Percentiles rank a stretch among this genome's conserved stretches.
These are phyloP conservation scores for Vespertilio murinus DNA, from an alignment of 2,797 vertebrate genomes.

Conservation along the genomic window DNA sequence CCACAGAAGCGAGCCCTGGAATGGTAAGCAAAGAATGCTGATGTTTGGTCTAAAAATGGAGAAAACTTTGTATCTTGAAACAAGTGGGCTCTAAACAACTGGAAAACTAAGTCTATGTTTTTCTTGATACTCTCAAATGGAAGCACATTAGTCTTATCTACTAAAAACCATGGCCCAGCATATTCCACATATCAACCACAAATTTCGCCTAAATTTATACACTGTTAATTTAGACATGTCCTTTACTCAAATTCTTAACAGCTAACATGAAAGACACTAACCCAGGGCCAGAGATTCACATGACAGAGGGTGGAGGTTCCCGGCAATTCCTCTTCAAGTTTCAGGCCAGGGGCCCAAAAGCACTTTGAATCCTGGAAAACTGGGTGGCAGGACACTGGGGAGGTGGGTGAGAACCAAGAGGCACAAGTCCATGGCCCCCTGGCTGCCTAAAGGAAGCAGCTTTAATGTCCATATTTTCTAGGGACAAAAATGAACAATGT, in stretches of 20 bases:
- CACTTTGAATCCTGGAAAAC: background rate
- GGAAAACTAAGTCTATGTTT: background rate
- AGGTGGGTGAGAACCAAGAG: background rate
- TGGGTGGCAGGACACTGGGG: background rate
- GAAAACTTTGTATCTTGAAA: constrained; percentile 1
- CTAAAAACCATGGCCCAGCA: background rate
- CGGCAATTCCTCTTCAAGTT: background rate
- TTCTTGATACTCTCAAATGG: background rate
- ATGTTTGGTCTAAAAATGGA: background rate
- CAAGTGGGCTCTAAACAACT: background rate
- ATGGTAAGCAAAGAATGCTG: background rate
- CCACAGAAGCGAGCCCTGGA: background rate
- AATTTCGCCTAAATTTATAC: background rate
- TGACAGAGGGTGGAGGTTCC: background rate
- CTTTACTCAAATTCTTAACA: background rate
- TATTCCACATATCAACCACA: background rate
- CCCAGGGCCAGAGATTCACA: background rate
- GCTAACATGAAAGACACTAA: background rate
- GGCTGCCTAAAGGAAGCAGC: background rate
- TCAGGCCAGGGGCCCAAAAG: background rate
- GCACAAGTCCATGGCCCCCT: background rate
- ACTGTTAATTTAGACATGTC: background rate
- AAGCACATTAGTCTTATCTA: background rate
- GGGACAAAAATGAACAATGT: background rate
- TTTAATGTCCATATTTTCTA: background rate